Base-by-base conservation (phyloP, 1,140 invertebrate genomes). In the Dendrolimus kikuchii region DNA sequence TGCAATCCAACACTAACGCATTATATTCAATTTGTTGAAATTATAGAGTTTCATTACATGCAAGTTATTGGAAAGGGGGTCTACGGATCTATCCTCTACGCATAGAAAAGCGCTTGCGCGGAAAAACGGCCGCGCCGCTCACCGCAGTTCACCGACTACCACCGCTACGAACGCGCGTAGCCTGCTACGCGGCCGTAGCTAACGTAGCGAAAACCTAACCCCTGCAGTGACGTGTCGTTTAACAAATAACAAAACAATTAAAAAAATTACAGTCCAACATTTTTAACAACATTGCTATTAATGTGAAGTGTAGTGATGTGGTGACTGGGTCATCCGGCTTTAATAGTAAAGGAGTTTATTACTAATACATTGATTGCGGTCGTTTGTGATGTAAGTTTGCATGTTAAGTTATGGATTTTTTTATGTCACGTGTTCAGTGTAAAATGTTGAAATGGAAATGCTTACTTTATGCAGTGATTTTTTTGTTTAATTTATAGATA, bases 1-100 rank as follows among this genome's bases (percentile, higher is more conserved):
- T 45, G n/a, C n/a, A 45, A 45, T 5, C 41, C 43, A 45, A 45
- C 23, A 9, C n/a, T 10, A 5, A 9, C 43, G 43, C 23, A 45
- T 45, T 45, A 9, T 9, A 45, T 5, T 45, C 23, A 9, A n/a
- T 45, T 45, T 45, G 43, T 45, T 23, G 23, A n/a, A 9, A 45
- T 45, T 45, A 42, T 46, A 46, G 10, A 10, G 5, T 40, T 5
- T 40, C 7, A 40, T 57, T 47, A 43, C 37, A 51, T 46, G 47
- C 51, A 58, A 53, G 48, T 63, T 71, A 77, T 77, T 60, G 66
- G 66, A 64, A 72, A 74, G 67, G 66, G 64, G 71, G 61, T 80
- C 69, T 57, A 71, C 55, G 64, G 77, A 77, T 72, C 74, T 71
- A 79, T 81, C 81, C 74, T 68, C 66, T 70, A 72, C 63, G 66